Conservation (phyloP, 1,140 invertebrate genomes). For the Heterodera carotae region DNA sequence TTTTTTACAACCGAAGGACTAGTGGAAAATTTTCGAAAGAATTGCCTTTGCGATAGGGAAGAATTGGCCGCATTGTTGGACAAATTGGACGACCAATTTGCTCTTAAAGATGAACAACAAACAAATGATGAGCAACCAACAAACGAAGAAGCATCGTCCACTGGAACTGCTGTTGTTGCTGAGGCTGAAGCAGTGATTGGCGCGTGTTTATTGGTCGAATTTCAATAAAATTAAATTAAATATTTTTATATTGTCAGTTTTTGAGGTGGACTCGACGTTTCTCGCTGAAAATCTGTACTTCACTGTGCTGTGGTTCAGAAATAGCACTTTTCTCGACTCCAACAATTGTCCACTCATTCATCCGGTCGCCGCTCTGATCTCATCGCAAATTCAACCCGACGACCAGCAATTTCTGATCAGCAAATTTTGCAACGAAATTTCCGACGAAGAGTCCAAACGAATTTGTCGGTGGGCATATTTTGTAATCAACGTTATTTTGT, state of each 20-base stretch:
- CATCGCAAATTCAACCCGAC: constrained; percentile 7
- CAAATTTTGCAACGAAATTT: constrained; percentile 7
- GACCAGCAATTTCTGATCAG: constrained; percentile 27
- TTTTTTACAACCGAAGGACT: constrained; percentile 33
- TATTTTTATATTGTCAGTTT: no score
- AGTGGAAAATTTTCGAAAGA: constrained; percentile 36
- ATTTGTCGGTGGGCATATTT: constrained; percentile 25
- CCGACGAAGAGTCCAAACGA: background rate
- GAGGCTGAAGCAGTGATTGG: constrained; percentile 14
- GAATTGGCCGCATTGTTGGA: constrained; percentile 32
- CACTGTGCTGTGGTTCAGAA: constrained; percentile 36
- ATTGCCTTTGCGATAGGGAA: constrained; percentile 29
- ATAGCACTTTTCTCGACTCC: constrained; percentile 24
- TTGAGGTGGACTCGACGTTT: constrained; percentile 12
- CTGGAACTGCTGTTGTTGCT: background rate
- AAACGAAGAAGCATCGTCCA: background rate
- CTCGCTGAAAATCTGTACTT: constrained; percentile 25
- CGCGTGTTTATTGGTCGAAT: constrained; percentile 29
- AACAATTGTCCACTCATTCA: constrained; percentile 27
- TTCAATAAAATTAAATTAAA: no score
- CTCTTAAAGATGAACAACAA: constrained; percentile 16
- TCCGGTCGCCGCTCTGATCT: constrained; percentile 32
- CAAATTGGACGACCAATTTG: constrained; percentile 30
- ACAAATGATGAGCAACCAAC: constrained; percentile 3
- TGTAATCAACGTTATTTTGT: no score